Base-by-base conservation (phyloP, 2,888 invertebrate genomes). In the Cheilosia urbana region DNA sequence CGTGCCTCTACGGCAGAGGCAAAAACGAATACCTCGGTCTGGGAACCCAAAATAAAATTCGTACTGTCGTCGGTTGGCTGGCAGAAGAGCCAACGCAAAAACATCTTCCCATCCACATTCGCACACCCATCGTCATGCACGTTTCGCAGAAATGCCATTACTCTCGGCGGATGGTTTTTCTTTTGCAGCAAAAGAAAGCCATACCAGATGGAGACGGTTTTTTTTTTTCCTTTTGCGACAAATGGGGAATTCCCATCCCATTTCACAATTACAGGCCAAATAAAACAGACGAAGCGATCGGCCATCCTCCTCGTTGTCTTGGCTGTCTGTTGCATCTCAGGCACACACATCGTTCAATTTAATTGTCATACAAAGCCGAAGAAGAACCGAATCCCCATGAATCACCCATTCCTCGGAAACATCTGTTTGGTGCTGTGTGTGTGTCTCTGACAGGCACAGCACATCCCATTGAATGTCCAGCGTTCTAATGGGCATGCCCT, bases 71-170 rank as follows among this genome's bases (percentile, higher is more conserved):
- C 27, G 4, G 13, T 27, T 40, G n/a, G 15, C 30, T 7, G 37
- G 5, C 11, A 51, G 3, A 24, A 51, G 37, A 15, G 6, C 9
- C 34, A 51, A n/a, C 53, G 51, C 37, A 66, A 66, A 66, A 55
- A 55, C 42, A 68, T 75, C 37, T 37, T 57, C 24, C 47, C 4
- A 9, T 49, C 51, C 24, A 21, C 45, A 72, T 9, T 30, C 24
- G 62, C 30, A 17, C 37, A 24, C 13, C 37, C 47, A 34, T 49
- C 40, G 51, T 17, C 51, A 49, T 51, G 40, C 7, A 30, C 37
- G 13, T 76, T 78, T 83, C 82, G 40, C 78, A 81, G 81, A 81
- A 81, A 71, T 81, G 63, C 63, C 68, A 81, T 81, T 76, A 81
- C 69, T 76, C 77, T 69, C 49, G 60, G 42, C 24, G 30, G 37